phyloP scores from a whole-genome alignment of 2,113 vertebrate species.

The Bos taurus region ARS-UCD2.0 NC_037334.1:19649001-19649500 shows the following conservation, averaged over 20 bases:
- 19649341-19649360: neutral
- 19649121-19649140: neutral
- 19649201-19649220: neutral
- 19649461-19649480: neutral
- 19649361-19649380: neutral
- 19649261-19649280: neutral
- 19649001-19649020: neutral
- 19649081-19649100: neutral
- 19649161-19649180: neutral
- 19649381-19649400: neutral
- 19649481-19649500: neutral
- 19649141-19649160: neutral
- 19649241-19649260: neutral
- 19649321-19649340: neutral
- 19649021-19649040: neutral
- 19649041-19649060: neutral
- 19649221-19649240: neutral
- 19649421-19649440: neutral
- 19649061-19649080: neutral
- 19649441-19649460: neutral
- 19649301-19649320: neutral
- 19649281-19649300: neutral
- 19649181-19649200: neutral
- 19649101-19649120: neutral
- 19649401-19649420: neutral